These are phyloP conservation scores for Cyaniris semiargus DNA, from an alignment of 2,888 invertebrate species.

Conservation along the genomic window DNA sequence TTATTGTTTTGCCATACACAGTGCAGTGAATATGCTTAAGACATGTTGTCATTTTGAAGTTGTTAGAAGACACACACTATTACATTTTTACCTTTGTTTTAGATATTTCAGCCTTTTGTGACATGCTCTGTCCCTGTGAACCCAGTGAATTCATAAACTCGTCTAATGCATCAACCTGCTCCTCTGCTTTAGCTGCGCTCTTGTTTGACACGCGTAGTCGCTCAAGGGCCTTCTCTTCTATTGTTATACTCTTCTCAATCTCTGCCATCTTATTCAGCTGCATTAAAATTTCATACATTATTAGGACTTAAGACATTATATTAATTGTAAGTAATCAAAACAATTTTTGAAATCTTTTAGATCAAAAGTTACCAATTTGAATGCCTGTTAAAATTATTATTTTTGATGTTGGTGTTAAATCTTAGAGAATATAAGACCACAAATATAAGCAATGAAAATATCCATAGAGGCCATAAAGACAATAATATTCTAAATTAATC, in stretches of 20 bases:
- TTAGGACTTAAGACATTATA: no score
- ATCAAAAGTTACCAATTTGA: no score
- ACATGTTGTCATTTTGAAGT: no score
- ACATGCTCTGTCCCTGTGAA: slow-evolving; percentile 75
- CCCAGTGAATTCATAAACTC: slow-evolving; percentile 88
- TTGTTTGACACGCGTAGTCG: slow-evolving; percentile 56
- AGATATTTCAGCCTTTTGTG: slow-evolving; percentile 84
- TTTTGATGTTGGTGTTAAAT: no score
- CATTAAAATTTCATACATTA: slow-evolving; percentile 26
- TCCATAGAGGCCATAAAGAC: not conserved
- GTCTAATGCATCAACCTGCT: slow-evolving; percentile 88
- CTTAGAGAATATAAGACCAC: not conserved
- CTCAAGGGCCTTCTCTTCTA: slow-evolving; percentile 64
- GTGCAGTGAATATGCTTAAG: not conserved
- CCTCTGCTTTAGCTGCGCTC: slow-evolving; percentile 42
- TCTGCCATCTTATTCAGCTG: slow-evolving; percentile 84
- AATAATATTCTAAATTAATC: slow-evolving; percentile 44
- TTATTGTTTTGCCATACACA: not conserved
- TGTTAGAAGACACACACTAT: no score
- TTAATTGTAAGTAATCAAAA: not conserved
- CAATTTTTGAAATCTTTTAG: not conserved
- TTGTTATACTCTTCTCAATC: slow-evolving; percentile 76
- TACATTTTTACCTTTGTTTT: slow-evolving; percentile 63
- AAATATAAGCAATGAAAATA: not conserved
- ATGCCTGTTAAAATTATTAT: no score